Conservation (phyloP, 2,797 vertebrate genomes). For the Poeciliopsis paucimaculata region DNA sequence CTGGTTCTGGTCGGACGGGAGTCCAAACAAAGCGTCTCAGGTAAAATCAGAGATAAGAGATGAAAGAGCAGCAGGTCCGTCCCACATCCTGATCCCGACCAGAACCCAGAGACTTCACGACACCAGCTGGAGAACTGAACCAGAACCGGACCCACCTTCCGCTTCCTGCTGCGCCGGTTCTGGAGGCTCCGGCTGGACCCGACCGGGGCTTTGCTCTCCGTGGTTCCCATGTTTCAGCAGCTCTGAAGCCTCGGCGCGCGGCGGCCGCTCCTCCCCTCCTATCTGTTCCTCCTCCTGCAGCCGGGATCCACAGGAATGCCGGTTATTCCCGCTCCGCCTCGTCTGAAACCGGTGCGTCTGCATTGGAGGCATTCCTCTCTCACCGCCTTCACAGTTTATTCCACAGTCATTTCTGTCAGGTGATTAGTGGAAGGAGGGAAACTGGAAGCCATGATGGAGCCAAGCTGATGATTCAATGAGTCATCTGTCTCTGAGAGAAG, state of each 20-base stretch:
- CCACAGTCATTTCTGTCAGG: not conserved
- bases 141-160: slow-evolving; percentile 58
- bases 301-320: slow-evolving; percentile 49
- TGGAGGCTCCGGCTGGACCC: slow-evolving; percentile 20
- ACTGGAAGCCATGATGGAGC: not conserved
- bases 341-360: slow-evolving; percentile 1
- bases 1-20: not conserved
- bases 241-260: not conserved
- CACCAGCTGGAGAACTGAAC: not conserved
- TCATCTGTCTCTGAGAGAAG: not conserved
- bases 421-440: not conserved
- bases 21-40: not conserved
- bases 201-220: slow-evolving; percentile 54
- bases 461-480: not conserved
- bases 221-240: slow-evolving; percentile 67
- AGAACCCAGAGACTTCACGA: not conserved
- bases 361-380: not conserved
- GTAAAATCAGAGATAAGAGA: not conserved
- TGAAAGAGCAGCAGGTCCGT: not conserved
- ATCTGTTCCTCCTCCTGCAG: slow-evolving; percentile 49
- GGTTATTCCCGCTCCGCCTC: slow-evolving; percentile 45
- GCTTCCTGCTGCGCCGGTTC: slow-evolving; percentile 56
- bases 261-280: slow-evolving; percentile 46
- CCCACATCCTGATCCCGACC: not conserved
- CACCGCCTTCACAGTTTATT: not conserved